phyloP scores from a whole-genome alignment of 2,797 vertebrate genomes.

The Chiroxiphia lanceolata region DNA sequence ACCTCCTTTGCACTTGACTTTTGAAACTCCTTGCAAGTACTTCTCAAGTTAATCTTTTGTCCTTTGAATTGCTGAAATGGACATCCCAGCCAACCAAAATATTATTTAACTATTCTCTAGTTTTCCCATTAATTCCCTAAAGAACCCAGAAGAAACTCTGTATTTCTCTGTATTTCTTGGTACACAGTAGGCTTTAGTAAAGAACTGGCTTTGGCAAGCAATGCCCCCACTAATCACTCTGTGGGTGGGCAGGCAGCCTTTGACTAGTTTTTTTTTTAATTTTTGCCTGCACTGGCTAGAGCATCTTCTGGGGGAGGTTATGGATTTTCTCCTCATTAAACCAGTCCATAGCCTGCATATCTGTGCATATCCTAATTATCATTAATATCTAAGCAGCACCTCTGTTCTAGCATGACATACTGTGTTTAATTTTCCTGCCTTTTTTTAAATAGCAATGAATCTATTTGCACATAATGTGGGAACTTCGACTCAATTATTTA shows the following conservation, averaged over 20 bases:
- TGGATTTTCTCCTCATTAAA: background rate
- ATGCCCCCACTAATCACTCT: background rate
- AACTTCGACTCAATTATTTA: background rate
- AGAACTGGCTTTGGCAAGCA: background rate
- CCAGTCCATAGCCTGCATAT: background rate
- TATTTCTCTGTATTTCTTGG: background rate
- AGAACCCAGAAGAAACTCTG: background rate
- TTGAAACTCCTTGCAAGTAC: background rate
- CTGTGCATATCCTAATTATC: background rate
- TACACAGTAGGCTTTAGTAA: background rate
- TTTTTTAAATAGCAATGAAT: background rate
- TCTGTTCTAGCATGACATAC: background rate
- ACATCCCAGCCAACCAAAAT: background rate
- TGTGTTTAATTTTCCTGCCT: background rate
- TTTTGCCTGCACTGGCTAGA: background rate
- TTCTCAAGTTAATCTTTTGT: background rate
- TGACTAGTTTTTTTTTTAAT: background rate
- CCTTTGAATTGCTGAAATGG: background rate
- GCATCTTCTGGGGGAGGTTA: background rate
- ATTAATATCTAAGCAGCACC: background rate
- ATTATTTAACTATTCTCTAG: background rate
- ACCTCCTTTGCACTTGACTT: background rate
- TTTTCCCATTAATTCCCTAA: background rate
- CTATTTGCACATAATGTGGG: background rate
- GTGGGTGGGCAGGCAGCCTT: background rate